phyloP scores from a whole-genome alignment of 2,113 vertebrate genomes.

The Zosterops japonicus region DNA sequence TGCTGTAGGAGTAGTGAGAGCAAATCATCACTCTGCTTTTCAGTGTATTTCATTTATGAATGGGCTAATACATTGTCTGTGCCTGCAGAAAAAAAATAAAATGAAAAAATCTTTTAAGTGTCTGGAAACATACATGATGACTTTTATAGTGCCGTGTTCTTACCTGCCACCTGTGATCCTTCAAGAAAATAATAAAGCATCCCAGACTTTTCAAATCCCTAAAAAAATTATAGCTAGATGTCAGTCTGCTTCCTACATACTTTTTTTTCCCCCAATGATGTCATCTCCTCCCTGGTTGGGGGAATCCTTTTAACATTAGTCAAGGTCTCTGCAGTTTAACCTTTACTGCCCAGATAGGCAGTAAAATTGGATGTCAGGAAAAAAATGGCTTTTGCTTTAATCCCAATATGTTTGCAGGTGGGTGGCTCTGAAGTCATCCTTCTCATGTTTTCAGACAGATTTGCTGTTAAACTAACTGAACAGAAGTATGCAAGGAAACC shows the following conservation, averaged over 20 bases:
- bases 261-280: not conserved
- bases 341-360: not conserved
- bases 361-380: not conserved
- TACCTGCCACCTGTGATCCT: not conserved
- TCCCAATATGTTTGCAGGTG: not conserved
- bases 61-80: not conserved
- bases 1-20: conserved; percentile 44
- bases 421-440: not conserved
- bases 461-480: not conserved
- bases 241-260: not conserved
- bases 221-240: not conserved
- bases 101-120: not conserved
- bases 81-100: not conserved
- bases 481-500: not conserved
- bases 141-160: not conserved
- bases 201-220: not conserved
- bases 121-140: not conserved
- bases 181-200: not conserved
- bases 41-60: conserved; percentile 36
- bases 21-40: not conserved
- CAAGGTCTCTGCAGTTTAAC: not conserved
- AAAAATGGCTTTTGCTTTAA: not conserved
- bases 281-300: not conserved
- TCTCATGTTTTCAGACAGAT: not conserved
- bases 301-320: not conserved